phyloP scores from a whole-genome alignment of 2,888 invertebrate species.

The Nymphalis polychloros region DNA sequence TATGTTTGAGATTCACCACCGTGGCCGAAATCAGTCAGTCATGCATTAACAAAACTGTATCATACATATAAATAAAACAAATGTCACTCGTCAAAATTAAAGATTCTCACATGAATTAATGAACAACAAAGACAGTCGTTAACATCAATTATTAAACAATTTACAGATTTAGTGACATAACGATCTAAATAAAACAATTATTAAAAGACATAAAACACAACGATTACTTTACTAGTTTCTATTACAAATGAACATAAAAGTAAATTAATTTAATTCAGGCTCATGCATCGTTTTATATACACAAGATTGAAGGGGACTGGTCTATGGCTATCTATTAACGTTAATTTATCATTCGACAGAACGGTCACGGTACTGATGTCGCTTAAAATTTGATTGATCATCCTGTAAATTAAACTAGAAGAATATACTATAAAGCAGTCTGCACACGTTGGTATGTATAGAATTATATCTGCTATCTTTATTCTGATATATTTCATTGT shows the following conservation, averaged over 20 bases:
- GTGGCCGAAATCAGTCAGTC: no score
- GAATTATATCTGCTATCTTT: neutral
- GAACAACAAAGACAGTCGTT: neutral
- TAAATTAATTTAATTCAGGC: conserved; percentile 58
- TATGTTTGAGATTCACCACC: no score
- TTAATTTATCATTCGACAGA: conserved; percentile 66
- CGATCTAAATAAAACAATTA: conserved; percentile 6
- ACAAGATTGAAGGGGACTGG: conserved; percentile 50
- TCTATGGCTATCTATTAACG: conserved; percentile 60
- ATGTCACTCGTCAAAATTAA: neutral
- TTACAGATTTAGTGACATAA: conserved; percentile 20
- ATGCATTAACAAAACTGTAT: no score
- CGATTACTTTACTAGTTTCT: conserved; percentile 23
- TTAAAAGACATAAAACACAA: conserved; percentile 14
- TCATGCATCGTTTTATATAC: conserved; percentile 42
- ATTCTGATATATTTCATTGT: no score
- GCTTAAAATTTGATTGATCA: conserved; percentile 74
- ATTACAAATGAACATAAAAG: conserved; percentile 28
- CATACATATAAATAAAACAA: neutral
- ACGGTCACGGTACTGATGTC: conserved; percentile 55
- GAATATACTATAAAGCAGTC: conserved; percentile 17
- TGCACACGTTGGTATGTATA: neutral
- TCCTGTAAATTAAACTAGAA: conserved; percentile 42
- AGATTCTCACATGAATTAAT: neutral
- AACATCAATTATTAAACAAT: conserved; percentile 8